Evolutionary conservation across 2,888 invertebrate species (phyloP).

Genomic region (Rhagium mordax): DNA sequence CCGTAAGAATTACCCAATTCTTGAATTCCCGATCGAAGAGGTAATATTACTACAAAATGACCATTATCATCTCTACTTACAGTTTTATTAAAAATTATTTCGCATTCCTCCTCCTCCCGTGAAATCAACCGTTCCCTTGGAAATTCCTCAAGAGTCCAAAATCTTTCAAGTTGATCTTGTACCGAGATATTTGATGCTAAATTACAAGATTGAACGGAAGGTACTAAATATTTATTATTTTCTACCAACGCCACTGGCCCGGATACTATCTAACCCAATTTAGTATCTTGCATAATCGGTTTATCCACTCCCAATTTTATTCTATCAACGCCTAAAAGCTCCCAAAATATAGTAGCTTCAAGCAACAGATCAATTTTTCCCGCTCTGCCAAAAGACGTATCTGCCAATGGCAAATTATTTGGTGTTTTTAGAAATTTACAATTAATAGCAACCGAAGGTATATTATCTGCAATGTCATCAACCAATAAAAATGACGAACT

Average conservation of each 20-base stretch:
- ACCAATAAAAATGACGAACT: not conserved
- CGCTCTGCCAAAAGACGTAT: not conserved
- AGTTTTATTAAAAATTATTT: not conserved
- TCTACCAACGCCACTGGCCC: not conserved
- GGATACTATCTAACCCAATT: constrained; percentile 17
- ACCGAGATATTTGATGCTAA: not conserved
- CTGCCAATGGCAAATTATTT: not conserved
- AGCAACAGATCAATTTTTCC: not conserved
- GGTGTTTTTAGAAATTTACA: not conserved
- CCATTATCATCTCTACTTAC: not conserved
- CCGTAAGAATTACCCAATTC: constrained; percentile 3
- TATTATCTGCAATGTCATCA: constrained; percentile 4
- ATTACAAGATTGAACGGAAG: not conserved
- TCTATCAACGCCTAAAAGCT: constrained; percentile 5
- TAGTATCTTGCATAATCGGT: constrained; percentile 25
- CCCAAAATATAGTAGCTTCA: constrained; percentile 6
- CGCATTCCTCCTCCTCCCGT: constrained; percentile 17
- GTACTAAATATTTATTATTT: not conserved
- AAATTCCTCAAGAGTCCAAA: constrained; percentile 16
- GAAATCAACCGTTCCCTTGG: not conserved
- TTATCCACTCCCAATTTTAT: constrained; percentile 16
- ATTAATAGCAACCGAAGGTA: not conserved
- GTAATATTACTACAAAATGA: constrained; percentile 27
- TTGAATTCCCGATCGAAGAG: constrained; percentile 4
- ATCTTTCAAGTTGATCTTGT: constrained; percentile 19